phyloP scores from a whole-genome alignment of 2,888 invertebrate genomes.

The Eledone cirrhosa region DNA sequence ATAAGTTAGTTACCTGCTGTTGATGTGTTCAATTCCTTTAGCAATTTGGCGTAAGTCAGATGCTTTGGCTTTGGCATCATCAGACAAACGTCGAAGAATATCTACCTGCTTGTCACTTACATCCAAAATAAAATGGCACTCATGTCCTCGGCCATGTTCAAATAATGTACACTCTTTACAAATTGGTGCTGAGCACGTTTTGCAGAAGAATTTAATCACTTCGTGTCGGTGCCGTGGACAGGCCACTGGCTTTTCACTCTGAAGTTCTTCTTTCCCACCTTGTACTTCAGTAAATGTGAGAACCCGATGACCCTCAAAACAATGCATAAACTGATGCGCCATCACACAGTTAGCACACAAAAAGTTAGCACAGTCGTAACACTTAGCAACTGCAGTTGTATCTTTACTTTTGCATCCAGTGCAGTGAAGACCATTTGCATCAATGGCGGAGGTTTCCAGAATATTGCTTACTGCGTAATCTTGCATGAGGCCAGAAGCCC shows the following conservation, averaged over 20 bases:
- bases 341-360: constrained; percentile 97
- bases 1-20: constrained; percentile 31
- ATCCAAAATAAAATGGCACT: constrained; percentile 58
- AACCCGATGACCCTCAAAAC: constrained; percentile 95
- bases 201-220: constrained; percentile 90
- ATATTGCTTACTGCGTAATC: constrained; percentile 73
- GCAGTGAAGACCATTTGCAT: constrained; percentile 73
- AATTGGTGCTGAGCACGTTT: constrained; percentile 89
- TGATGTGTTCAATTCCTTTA: constrained; percentile 85
- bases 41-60: constrained; percentile 85
- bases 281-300: constrained; percentile 72
- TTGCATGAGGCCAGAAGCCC: constrained; percentile 75
- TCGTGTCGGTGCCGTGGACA: constrained; percentile 92
- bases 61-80: constrained; percentile 87
- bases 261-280: constrained; percentile 69
- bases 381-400: constrained; percentile 92
- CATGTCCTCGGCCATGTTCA: constrained; percentile 70
- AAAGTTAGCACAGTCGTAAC: constrained; percentile 95
- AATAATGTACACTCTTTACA: constrained; percentile 93
- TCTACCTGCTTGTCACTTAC: constrained; percentile 75
- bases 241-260: constrained; percentile 70
- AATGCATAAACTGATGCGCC: constrained; percentile 99
- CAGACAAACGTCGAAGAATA: constrained; percentile 79
- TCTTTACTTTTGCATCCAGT: constrained; percentile 97
- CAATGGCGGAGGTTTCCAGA: constrained; percentile 62